Conservation (phyloP, 2,797 vertebrate species). For the Cynopterus sphinx region DNA sequence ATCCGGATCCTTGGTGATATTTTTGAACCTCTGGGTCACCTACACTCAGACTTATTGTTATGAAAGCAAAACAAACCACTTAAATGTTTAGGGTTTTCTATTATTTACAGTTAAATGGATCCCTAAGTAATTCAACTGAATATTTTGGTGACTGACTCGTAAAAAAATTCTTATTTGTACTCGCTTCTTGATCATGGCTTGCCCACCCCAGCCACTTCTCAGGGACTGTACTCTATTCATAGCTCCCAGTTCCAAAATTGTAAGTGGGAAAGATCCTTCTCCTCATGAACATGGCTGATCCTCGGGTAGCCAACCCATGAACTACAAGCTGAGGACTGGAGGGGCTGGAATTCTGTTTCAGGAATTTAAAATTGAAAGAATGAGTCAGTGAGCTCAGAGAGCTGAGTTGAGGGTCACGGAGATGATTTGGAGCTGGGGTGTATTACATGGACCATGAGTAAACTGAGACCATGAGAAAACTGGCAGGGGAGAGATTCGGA, state of each 20-base stretch:
- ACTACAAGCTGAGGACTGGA: neutral
- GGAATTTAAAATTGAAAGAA: neutral
- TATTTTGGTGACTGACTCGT: neutral
- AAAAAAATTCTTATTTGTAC: neutral
- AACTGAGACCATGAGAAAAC: neutral
- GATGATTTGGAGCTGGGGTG: neutral
- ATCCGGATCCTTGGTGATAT: neutral
- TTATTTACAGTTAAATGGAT: neutral
- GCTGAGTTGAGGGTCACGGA: neutral
- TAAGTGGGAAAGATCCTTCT: neutral
- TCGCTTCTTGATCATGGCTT: neutral
- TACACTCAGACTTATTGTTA: neutral
- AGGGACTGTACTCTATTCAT: rapidly evolving
- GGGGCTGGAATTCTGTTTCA: neutral
- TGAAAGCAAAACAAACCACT: neutral
- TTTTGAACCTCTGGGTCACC: neutral
- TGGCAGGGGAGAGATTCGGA: neutral
- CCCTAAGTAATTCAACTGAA: neutral
- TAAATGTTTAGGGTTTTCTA: neutral
- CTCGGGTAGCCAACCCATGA: neutral
- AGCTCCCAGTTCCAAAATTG: neutral
- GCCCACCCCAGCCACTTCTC: neutral
- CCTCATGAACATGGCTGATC: neutral
- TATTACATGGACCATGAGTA: neutral
- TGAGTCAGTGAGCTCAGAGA: neutral